Percentiles rank a stretch among this genome's conserved stretches.
Evolutionary conservation across 2,888 invertebrate genomes (phyloP).

Genomic region (Andricus curvator): DNA sequence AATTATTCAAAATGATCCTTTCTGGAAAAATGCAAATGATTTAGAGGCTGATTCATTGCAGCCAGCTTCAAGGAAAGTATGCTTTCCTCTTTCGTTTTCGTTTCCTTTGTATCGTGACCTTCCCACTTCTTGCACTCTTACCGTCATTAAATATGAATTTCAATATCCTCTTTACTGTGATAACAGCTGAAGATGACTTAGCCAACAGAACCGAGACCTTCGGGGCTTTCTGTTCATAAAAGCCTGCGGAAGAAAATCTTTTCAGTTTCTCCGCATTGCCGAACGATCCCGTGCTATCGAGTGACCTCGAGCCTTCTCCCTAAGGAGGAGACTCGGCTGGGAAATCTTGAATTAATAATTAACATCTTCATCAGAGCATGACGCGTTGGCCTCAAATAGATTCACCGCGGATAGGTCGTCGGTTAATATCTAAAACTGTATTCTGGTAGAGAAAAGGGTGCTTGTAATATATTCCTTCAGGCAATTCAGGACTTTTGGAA

Average conservation of each 20-base stretch:
- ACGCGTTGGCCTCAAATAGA: slow-evolving; percentile 60
- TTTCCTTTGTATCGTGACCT: slow-evolving; percentile 23
- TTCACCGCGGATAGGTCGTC: slow-evolving; percentile 56
- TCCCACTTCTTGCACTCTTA: slow-evolving; percentile 10
- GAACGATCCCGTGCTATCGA: slow-evolving; percentile 46
- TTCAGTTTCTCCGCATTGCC: slow-evolving; percentile 25
- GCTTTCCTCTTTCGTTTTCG: slow-evolving; percentile 1
- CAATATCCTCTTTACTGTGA: slow-evolving; percentile 33
- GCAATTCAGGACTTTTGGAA: not conserved
- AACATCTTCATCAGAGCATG: slow-evolving; percentile 63
- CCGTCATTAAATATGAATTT: slow-evolving; percentile 35
- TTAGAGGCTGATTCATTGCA: not conserved
- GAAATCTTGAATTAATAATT: slow-evolving; percentile 63
- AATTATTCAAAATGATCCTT: not conserved
- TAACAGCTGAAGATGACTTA: slow-evolving; percentile 23
- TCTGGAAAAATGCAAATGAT: not conserved
- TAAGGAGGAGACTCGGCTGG: slow-evolving; percentile 45
- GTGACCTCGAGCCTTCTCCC: slow-evolving; percentile 60
- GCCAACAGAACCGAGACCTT: slow-evolving; percentile 23
- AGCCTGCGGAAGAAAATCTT: slow-evolving; percentile 13
- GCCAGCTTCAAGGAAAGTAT: not conserved
- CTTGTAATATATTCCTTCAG: not conserved
- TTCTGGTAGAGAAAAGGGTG: slow-evolving; percentile 1
- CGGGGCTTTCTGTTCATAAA: slow-evolving; percentile 26
- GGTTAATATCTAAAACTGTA: slow-evolving; percentile 3